Conservation (phyloP, 2,113 vertebrate species). For the Cyphomyrus plagiostoma region DNA sequence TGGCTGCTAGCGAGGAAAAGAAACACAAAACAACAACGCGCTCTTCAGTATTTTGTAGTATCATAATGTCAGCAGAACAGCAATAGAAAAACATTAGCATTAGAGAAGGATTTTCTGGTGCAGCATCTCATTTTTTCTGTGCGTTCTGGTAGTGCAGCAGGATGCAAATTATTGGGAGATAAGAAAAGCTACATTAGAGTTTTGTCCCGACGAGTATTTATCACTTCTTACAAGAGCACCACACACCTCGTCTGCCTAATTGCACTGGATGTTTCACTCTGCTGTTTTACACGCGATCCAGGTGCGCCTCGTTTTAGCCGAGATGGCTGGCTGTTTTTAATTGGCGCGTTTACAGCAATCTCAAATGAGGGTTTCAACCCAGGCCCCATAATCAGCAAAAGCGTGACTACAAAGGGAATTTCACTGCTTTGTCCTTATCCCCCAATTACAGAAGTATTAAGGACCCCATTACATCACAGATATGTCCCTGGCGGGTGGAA, state of each 20-base stretch:
- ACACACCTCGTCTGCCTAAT: not conserved
- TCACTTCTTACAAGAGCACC: not conserved
- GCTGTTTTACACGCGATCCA: not conserved
- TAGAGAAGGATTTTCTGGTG: not conserved
- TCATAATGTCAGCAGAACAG: not conserved
- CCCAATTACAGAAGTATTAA: conserved; percentile 8
- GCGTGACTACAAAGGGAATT: conserved; percentile 11
- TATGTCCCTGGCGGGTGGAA: not conserved
- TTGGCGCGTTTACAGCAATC: not conserved
- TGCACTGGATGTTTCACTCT: not conserved
- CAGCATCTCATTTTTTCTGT: not conserved
- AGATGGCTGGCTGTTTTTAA: not conserved
- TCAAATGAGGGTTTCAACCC: not conserved
- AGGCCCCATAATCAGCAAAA: not conserved
- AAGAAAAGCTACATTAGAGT: not conserved
- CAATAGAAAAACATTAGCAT: not conserved
- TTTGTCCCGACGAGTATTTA: not conserved
- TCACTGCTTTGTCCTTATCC: conserved; percentile 1
- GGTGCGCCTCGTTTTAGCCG: not conserved
- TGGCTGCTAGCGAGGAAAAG: not conserved
- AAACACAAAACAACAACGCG: not conserved
- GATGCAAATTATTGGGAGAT: not conserved
- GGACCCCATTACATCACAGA: not conserved
- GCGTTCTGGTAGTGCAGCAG: not conserved
- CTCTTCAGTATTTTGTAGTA: not conserved